Evolutionary conservation across 2,113 vertebrate species (phyloP).

Genomic region (Motacilla tschutschensis): DNA sequence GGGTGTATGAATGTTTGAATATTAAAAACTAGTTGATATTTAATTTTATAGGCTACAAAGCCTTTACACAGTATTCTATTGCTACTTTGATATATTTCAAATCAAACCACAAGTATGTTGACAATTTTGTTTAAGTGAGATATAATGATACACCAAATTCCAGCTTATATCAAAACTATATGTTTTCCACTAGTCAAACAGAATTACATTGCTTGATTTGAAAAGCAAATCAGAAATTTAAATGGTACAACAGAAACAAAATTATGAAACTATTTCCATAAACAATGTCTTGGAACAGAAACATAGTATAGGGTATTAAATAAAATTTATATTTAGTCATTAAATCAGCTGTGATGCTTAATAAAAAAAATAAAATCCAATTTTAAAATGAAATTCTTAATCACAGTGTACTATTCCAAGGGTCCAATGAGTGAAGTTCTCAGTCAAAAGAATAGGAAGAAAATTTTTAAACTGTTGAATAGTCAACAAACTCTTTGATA

Average conservation of each 20-base stretch:
- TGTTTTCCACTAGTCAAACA: neutral
- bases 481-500: neutral
- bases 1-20: neutral
- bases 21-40: neutral
- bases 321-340: neutral
- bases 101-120: neutral
- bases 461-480: neutral
- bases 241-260: neutral
- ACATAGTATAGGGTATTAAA: neutral
- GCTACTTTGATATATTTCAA: neutral
- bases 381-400: neutral
- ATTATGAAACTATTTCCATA: neutral
- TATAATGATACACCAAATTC: neutral
- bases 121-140: neutral
- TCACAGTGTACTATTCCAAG: neutral
- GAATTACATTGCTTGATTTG: neutral
- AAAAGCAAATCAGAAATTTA: neutral
- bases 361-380: neutral
- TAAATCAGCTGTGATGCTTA: neutral
- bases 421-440: neutral
- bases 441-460: neutral
- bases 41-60: neutral
- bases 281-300: neutral
- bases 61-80: neutral
- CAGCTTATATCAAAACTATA: neutral